phyloP scores from a whole-genome alignment of 2,888 invertebrate genomes.

The Eucera pruinosa region DNA sequence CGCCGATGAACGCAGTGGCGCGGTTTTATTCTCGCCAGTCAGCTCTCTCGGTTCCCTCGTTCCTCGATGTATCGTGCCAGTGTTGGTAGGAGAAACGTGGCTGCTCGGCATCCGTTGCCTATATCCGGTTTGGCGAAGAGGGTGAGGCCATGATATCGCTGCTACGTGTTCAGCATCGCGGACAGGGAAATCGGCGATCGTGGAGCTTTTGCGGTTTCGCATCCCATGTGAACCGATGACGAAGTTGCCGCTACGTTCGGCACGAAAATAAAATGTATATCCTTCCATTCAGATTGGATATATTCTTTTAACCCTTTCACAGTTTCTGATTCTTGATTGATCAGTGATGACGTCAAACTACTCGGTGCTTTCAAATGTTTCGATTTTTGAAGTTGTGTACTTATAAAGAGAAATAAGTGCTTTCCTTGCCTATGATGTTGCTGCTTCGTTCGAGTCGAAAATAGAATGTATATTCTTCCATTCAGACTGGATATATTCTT shows the following conservation, averaged over 20 bases:
- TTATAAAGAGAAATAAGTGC: too few relatives aligned
- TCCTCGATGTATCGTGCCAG: conserved; percentile 15
- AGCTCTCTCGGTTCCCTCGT: conserved; percentile 1
- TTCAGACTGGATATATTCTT: background rate
- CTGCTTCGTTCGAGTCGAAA: background rate
- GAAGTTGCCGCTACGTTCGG: background rate
- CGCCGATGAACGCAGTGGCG: background rate
- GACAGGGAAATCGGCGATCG: conserved; percentile 35
- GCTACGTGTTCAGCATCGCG: conserved; percentile 53
- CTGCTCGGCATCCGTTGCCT: conserved; percentile 22
- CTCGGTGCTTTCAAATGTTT: too few relatives aligned
- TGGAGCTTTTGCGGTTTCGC: conserved; percentile 18
- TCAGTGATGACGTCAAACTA: too few relatives aligned
- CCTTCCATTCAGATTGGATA: background rate
- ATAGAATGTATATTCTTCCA: background rate
- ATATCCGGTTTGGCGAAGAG: conserved; percentile 18
- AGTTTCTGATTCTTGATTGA: too few relatives aligned
- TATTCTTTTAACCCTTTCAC: background rate
- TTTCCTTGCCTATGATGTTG: too few relatives aligned
- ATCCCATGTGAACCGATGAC: conserved; percentile 10
- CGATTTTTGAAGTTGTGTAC: too few relatives aligned
- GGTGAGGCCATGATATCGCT: conserved; percentile 43
- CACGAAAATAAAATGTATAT: background rate
- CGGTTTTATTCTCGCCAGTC: conserved; percentile 20
- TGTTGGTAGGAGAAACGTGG: conserved; percentile 19